Conservation (phyloP, 2,888 invertebrate genomes). For the Apodemia duryi region DNA sequence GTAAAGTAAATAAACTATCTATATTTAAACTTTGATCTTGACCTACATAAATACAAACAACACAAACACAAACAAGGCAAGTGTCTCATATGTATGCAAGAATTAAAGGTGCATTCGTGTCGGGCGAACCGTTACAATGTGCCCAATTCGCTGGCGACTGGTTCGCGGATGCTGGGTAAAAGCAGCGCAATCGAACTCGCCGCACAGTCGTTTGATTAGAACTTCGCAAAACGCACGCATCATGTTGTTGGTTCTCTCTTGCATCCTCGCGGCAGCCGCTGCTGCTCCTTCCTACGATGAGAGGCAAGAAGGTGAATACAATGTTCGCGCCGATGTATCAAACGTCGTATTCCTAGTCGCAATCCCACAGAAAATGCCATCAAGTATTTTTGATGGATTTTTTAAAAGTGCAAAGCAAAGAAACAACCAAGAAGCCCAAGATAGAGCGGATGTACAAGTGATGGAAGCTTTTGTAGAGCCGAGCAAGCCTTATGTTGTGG, state of each 20-base stretch:
- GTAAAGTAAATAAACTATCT: background rate
- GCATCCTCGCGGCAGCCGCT: constrained; percentile 47
- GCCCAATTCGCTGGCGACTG: constrained; percentile 68
- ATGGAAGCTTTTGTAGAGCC: constrained; percentile 82
- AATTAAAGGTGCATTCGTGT: constrained; percentile 45
- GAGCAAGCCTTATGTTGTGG: constrained; percentile 84
- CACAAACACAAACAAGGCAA: constrained; percentile 25
- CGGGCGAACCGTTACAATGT: constrained; percentile 72
- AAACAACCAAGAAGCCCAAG: constrained; percentile 41
- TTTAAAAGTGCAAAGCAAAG: constrained; percentile 38
- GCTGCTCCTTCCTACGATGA: constrained; percentile 80
- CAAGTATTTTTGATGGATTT: constrained; percentile 38
- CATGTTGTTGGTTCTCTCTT: constrained; percentile 50
- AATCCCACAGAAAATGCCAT: constrained; percentile 58
- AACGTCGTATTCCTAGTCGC: constrained; percentile 86
- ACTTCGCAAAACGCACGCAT: constrained; percentile 53
- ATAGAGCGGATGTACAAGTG: constrained; percentile 64
- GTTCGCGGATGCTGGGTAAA: constrained; percentile 60
- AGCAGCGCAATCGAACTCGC: constrained; percentile 56
- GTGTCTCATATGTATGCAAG: constrained; percentile 37
- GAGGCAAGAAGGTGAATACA: constrained; percentile 87
- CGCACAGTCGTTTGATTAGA: constrained; percentile 55
- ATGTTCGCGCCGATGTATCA: constrained; percentile 86
- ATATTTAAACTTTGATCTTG: background rate
- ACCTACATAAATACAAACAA: constrained; percentile 17